These are phyloP conservation scores for Cyrtonyx montezumae DNA, from an alignment of 2,113 vertebrate species.

Conservation along the genomic window DNA sequence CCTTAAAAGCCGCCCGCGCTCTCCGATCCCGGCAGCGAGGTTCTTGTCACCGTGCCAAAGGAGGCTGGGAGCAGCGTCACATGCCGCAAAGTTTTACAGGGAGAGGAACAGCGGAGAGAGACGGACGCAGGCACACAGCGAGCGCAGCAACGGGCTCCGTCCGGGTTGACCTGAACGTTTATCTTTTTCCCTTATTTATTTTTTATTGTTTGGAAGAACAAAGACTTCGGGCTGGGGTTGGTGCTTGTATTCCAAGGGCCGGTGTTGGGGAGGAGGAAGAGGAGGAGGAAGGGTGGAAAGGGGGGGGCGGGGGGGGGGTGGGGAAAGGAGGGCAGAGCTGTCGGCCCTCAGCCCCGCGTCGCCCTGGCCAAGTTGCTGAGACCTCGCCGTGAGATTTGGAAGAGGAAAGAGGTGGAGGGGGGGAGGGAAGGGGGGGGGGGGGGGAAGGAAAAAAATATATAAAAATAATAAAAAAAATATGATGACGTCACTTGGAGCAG, in stretches of 20 bases:
- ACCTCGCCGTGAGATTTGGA: constrained; percentile 45
- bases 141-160: neutral
- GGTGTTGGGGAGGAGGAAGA: neutral
- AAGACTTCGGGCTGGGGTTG: constrained; percentile 44
- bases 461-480: constrained; percentile 48
- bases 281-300: neutral
- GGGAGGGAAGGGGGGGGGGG: neutral
- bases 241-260: constrained; percentile 5
- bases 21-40: constrained; percentile 37
- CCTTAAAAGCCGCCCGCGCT: constrained; percentile 63
- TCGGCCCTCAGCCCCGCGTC: neutral
- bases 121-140: neutral
- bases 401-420: neutral
- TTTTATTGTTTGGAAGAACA: constrained; percentile 18
- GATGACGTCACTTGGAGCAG: constrained; percentile 70
- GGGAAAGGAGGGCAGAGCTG: neutral
- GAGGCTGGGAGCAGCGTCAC: constrained; percentile 75
- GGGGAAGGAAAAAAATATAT: too few species aligned
- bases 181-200: neutral
- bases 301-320: neutral
- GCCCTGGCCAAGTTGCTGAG: neutral
- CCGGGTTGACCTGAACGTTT: neutral
- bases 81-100: constrained; percentile 74
- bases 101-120: constrained; percentile 58
- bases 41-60: constrained; percentile 75